phyloP scores from a whole-genome alignment of 2,888 invertebrate species.

The Tipula helvola region DNA sequence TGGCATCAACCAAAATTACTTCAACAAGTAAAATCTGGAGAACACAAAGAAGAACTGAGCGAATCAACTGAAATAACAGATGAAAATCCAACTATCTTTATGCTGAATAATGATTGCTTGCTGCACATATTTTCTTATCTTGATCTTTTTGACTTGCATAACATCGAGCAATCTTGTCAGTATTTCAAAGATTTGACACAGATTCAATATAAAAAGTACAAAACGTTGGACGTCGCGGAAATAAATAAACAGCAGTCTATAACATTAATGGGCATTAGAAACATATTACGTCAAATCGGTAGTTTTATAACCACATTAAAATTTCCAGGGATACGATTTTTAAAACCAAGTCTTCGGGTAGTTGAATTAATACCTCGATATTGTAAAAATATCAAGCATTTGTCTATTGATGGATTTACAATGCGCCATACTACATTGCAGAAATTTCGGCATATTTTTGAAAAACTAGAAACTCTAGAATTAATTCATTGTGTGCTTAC shows the following conservation, averaged over 20 bases:
- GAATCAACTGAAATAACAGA: neutral
- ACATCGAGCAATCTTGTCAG: neutral
- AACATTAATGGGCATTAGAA: neutral
- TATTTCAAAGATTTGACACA: neutral
- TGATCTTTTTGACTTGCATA: neutral
- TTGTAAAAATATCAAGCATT: conserved; percentile 14
- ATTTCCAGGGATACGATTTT: neutral
- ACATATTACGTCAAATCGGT: neutral
- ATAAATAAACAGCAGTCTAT: neutral
- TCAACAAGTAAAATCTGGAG: neutral
- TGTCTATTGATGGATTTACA: conserved; percentile 11
- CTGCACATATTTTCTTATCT: conserved; percentile 16
- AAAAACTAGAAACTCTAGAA: neutral
- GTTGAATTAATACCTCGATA: conserved; percentile 14
- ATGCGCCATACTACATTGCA: neutral
- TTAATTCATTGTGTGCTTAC: neutral
- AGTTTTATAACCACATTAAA: neutral
- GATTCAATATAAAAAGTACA: neutral
- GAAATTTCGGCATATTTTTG: neutral
- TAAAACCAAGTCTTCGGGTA: conserved; percentile 8
- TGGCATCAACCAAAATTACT: conserved; percentile 4
- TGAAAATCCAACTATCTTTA: conserved; percentile 4
- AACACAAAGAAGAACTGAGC: neutral
- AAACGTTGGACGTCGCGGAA: neutral
- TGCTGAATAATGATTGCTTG: conserved; percentile 16